Conservation (phyloP, 2,113 vertebrate genomes). For the Etia nguti region DNA sequence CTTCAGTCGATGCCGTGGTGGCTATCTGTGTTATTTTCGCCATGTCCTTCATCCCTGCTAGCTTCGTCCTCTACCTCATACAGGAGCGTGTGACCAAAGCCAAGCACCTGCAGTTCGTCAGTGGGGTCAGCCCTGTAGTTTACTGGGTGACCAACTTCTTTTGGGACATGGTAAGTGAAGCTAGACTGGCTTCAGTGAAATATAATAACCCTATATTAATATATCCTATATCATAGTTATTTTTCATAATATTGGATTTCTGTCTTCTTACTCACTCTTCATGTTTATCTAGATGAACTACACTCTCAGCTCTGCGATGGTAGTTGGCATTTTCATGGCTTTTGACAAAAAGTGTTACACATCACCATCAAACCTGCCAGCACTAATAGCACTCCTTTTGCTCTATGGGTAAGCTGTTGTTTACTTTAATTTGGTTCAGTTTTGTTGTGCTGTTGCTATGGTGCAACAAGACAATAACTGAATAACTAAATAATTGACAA, state of each 20-base stretch:
- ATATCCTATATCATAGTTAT: neutral
- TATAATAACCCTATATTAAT: neutral
- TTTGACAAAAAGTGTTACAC: conserved; percentile 94
- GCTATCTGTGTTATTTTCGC: conserved; percentile 95
- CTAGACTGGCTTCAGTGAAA: neutral
- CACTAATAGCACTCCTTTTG: conserved; percentile 81
- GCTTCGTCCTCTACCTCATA: conserved; percentile 94
- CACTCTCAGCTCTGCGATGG: conserved; percentile 80
- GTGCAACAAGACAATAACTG: neutral
- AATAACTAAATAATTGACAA: neutral
- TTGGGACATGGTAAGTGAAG: conserved; percentile 85
- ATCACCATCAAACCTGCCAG: conserved; percentile 83
- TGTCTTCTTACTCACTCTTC: neutral
- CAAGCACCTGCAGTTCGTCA: conserved; percentile 94
- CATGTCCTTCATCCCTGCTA: conserved; percentile 97
- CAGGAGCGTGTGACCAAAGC: conserved; percentile 92
- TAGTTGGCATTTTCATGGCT: conserved; percentile 85
- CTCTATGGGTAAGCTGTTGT: conserved; percentile 86
- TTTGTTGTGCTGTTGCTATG: neutral
- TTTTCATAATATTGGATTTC: neutral
- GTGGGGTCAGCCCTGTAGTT: conserved; percentile 84
- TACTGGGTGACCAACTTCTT: conserved; percentile 95
- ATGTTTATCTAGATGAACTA: conserved; percentile 81
- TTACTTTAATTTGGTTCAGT: neutral
- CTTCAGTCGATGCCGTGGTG: conserved; percentile 90